Percentiles rank a stretch among this genome's conserved stretches.
These are phyloP conservation scores for Enteromius treurensis DNA, from an alignment of 2,797 vertebrate genomes.

Conservation along the genomic window DNA sequence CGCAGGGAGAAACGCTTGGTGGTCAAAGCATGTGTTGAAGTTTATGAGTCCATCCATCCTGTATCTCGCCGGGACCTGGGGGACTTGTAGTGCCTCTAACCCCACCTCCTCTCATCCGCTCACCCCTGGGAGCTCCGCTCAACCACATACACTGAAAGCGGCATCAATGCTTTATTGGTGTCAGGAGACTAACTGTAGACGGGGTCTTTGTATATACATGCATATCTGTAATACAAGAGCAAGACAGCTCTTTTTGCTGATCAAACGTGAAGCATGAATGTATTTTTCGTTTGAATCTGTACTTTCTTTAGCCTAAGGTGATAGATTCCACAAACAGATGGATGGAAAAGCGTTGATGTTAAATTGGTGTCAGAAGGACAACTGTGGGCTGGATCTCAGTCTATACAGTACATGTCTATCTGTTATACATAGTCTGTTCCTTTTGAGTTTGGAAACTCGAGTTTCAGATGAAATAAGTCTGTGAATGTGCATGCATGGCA, in stretches of 20 bases:
- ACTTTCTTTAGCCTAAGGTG: slow-evolving; percentile 27
- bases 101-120: not conserved
- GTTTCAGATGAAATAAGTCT: slow-evolving; percentile 4
- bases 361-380: not conserved
- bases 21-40: slow-evolving; percentile 44
- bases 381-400: not conserved
- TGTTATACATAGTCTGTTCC: not conserved
- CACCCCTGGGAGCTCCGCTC: slow-evolving; percentile 11
- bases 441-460: not conserved
- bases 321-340: slow-evolving; percentile 30
- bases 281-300: slow-evolving; percentile 50
- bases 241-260: not conserved
- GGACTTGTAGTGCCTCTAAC: slow-evolving; percentile 45
- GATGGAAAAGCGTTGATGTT: not conserved
- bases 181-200: slow-evolving; percentile 39
- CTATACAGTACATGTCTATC: not conserved
- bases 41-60: slow-evolving; percentile 59
- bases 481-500: not conserved
- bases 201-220: slow-evolving; percentile 8
- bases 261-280: not conserved
- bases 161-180: slow-evolving; percentile 45
- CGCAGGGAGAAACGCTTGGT: slow-evolving; percentile 19
- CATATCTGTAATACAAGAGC: slow-evolving; percentile 26
- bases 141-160: slow-evolving; percentile 21
- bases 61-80: slow-evolving; percentile 42